phyloP scores from a whole-genome alignment of 2,888 invertebrate species.

The Lepidochitona cinerea region DNA sequence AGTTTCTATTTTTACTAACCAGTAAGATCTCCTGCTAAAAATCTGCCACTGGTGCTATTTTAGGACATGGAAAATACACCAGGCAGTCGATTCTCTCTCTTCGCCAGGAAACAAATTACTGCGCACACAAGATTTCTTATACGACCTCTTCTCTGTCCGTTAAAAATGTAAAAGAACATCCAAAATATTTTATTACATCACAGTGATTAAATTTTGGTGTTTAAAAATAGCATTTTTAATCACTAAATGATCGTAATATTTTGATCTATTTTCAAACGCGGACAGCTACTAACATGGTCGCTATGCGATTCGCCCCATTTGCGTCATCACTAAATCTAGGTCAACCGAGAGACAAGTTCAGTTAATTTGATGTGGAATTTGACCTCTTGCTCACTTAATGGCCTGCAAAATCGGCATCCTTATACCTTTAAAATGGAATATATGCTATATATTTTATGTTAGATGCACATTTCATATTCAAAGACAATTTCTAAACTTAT shows the following conservation, averaged over 20 bases:
- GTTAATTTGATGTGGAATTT: neutral
- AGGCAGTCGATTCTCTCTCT: constrained; percentile 1
- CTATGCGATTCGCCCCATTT: constrained; percentile 36
- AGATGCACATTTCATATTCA: neutral
- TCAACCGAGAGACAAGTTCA: neutral
- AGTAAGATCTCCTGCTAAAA: constrained; percentile 58
- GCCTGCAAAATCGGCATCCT: neutral
- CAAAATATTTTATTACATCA: too few species aligned
- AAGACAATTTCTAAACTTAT: neutral
- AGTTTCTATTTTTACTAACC: constrained; percentile 68
- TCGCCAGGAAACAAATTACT: neutral
- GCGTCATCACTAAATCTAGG: constrained; percentile 32
- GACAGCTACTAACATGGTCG: constrained; percentile 16
- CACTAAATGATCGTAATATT: too few species aligned
- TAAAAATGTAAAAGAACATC: too few species aligned
- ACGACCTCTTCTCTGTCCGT: too few species aligned
- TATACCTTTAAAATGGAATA: neutral
- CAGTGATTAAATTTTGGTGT: too few species aligned
- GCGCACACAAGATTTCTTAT: neutral
- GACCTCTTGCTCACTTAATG: neutral
- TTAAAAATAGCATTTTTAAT: too few species aligned
- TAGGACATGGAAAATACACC: constrained; percentile 56
- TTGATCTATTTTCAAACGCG: neutral
- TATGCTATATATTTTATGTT: neutral
- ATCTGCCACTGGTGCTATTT: constrained; percentile 58